Evolutionary conservation across 2,888 invertebrate genomes (phyloP), one percentile per base, ranked within the genome.

Genomic region (Entomobrya proxima): DNA sequence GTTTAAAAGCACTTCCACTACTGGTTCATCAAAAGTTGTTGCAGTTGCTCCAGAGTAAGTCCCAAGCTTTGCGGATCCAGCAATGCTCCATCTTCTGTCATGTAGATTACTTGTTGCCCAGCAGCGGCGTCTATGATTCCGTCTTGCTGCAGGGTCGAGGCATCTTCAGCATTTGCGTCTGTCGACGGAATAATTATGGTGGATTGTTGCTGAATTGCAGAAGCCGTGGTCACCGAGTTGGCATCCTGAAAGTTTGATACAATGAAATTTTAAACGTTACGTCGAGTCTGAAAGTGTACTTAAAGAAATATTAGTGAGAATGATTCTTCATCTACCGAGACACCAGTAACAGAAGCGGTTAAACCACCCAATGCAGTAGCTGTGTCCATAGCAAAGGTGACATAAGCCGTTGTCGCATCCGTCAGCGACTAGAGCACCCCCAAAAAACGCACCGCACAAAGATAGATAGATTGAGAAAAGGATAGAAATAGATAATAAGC

Each of bases 71-170:
- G 40, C 3, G 86, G 86, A 47, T 86, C 86, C 30, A 86, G 15
- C 15, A 86, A 47, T 11, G 80, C 58, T 13, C 86, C 86, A 44
- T 86, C 86, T 32, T 86, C 86, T 6, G 86, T 86, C 76, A 86
- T 58, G 35, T 81, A 86, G 21, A 67, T 72, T n/a, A 86, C 77
- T 40, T 86, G 80, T 24, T 86, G 80, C 1, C 50, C 35, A 3
- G 44, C 67, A 18, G 18, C 58, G 7, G 24, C 47, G 7, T 11
- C 52, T 5, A 32, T 30, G 6, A 18, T 1, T 32, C 52, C 52
- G 21, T 37, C 74, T 37, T 67, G 67, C 7, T 40, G 67, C 27
- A 27, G 7, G 44, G 15, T 18, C 30, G 24, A 5, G 21, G 35
- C 50, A 18, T 37, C 79, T 21, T 79, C 67, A n/a, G n/a, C n/a